These are phyloP conservation scores for Strongylocentrotus purpuratus DNA, from an alignment of 35 echinoderm and acorn worm species.

Conservation along the genomic window DNA sequence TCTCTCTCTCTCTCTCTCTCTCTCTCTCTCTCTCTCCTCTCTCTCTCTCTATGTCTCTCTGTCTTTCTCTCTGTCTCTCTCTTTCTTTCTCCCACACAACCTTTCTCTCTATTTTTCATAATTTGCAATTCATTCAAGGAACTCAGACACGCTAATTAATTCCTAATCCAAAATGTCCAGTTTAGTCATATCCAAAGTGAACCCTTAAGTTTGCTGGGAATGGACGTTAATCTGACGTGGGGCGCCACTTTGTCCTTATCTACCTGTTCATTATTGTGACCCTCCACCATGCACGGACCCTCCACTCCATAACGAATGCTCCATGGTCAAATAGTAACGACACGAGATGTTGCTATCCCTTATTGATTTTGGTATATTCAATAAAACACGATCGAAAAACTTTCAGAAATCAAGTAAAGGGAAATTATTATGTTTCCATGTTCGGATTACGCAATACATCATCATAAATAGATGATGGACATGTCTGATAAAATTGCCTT, in stretches of 20 bases:
- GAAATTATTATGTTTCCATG: too few relatives aligned
- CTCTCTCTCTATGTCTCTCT: neutral
- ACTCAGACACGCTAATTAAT: conserved; percentile 23
- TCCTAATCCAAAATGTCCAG: neutral
- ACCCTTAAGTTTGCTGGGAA: neutral
- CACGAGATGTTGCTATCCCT: too few relatives aligned
- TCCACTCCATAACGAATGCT: neutral
- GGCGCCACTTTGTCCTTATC: neutral
- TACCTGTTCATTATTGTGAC: neutral
- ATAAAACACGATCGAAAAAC: too few relatives aligned
- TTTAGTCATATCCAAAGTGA: neutral
- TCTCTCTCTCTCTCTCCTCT: neutral
- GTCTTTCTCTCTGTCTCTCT: neutral
- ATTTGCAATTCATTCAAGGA: neutral
- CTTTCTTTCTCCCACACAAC: neutral
- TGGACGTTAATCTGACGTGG: neutral
- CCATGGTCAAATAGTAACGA: too few relatives aligned
- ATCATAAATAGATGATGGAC: too few relatives aligned
- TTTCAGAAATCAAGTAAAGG: too few relatives aligned
- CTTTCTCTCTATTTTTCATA: neutral
- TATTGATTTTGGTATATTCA: too few relatives aligned
- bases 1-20: neutral
- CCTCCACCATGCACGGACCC: neutral
- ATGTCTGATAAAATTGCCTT: too few relatives aligned
- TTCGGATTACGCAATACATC: too few relatives aligned